phyloP scores from a whole-genome alignment of 2,797 vertebrate genomes.

The Acomys russatus region DNA sequence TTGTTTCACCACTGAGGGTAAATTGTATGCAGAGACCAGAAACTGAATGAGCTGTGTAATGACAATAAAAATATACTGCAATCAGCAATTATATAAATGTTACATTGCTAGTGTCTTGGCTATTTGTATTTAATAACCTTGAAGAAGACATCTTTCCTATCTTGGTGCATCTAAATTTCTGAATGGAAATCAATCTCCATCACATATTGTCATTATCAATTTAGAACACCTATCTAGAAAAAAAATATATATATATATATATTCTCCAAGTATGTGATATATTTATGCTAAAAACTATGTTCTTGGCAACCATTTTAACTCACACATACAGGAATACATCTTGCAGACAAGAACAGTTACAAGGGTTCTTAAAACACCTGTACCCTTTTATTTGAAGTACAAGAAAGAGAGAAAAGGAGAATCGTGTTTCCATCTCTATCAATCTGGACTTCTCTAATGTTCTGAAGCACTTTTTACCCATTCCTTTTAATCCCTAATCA shows the following conservation, averaged over 20 bases:
- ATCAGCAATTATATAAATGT: no score
- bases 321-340: not conserved
- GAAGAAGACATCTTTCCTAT: no score
- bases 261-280: not conserved
- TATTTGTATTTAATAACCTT: no score
- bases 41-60: not conserved
- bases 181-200: no score
- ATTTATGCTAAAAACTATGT: slow-evolving; percentile 37
- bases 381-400: not conserved
- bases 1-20: not conserved
- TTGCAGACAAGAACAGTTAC: not conserved
- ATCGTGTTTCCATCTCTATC: not conserved
- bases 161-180: no score
- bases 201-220: no score
- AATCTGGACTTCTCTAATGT: slow-evolving; percentile 65
- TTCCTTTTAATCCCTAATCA: slow-evolving; percentile 35
- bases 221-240: no score
- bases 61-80: no score
- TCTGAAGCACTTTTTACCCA: slow-evolving; percentile 18
- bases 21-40: not conserved
- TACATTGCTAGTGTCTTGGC: no score
- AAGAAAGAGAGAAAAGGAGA: not conserved
- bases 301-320: not conserved
- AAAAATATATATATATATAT: no score
- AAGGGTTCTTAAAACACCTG: not conserved